Conservation (phyloP, 2,888 invertebrate genomes). For the Lasioglossum vierecki region DNA sequence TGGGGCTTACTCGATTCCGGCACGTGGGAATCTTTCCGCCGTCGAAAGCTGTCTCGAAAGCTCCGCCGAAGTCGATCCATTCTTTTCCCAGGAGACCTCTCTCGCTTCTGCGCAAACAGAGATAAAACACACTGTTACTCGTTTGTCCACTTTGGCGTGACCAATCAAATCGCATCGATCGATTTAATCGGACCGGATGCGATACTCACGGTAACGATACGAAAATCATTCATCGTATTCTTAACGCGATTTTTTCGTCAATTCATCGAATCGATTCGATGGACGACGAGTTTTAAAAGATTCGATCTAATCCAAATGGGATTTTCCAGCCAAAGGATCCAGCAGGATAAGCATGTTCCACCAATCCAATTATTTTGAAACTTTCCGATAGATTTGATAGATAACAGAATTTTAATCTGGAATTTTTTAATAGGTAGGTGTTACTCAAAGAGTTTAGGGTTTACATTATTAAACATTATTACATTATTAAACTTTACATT, state of each 20-base stretch:
- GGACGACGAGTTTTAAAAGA: background rate
- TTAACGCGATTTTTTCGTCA: background rate
- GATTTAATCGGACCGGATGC: background rate
- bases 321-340: background rate
- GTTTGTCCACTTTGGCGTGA: background rate
- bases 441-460: no score
- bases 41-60: constrained; percentile 96
- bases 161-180: background rate
- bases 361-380: no score
- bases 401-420: no score
- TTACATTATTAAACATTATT: no score
- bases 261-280: background rate
- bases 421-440: no score
- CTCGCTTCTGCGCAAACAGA: constrained; percentile 85
- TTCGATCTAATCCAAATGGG: background rate
- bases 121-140: constrained; percentile 29
- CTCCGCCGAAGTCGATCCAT: constrained; percentile 96
- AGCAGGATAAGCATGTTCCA: no score
- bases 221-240: background rate
- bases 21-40: constrained; percentile 92
- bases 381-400: no score
- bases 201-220: background rate
- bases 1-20: constrained; percentile 98
- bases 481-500: no score
- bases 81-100: constrained; percentile 88